These are phyloP conservation scores for Leptosomus discolor DNA, from an alignment of 2,113 vertebrate species.

Conservation along the genomic window DNA sequence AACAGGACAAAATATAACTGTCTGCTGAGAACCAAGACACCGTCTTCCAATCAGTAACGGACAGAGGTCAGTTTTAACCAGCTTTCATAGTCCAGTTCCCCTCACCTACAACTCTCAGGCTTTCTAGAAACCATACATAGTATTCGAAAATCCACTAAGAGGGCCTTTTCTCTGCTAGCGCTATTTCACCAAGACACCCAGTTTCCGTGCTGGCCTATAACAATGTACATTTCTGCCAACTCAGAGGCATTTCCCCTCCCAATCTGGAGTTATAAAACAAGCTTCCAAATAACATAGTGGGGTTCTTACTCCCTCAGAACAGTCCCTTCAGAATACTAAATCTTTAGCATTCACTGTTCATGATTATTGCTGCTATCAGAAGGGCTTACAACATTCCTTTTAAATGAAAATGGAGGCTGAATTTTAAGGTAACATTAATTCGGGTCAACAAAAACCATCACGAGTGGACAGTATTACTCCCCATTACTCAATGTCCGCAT, in stretches of 20 bases:
- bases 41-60: background rate
- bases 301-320: background rate
- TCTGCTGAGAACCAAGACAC: background rate
- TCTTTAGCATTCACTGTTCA: background rate
- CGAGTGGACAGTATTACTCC: background rate
- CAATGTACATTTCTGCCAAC: background rate
- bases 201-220: background rate
- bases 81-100: background rate
- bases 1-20: background rate
- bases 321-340: background rate
- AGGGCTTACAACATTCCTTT: background rate
- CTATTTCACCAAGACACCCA: background rate
- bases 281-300: background rate
- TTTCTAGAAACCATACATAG: background rate
- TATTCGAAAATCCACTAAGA: background rate
- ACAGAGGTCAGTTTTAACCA: background rate
- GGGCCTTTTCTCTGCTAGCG: background rate
- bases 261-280: background rate
- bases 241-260: background rate
- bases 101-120: background rate
- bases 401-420: background rate
- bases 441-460: background rate
- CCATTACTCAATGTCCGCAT: accelerated
- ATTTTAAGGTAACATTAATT: background rate
- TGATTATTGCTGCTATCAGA: background rate